phyloP scores from a whole-genome alignment of 2,888 invertebrate genomes.

The Tineola bisselliella region DNA sequence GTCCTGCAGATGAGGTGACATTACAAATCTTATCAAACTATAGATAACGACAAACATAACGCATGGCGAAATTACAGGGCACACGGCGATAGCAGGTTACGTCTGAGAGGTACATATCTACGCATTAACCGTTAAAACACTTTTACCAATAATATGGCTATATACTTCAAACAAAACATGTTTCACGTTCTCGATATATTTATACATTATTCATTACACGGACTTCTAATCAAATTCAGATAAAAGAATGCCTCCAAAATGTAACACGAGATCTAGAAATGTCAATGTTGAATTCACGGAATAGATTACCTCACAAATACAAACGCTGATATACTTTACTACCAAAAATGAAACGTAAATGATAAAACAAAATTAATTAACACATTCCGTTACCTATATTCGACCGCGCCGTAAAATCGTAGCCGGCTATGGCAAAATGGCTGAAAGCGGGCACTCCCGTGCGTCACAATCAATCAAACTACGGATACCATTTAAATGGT shows the following conservation, averaged over 20 bases:
- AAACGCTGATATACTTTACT: neutral
- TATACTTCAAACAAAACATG: neutral
- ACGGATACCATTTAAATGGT: neutral
- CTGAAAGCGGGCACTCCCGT: conserved; percentile 70
- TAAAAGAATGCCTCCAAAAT: neutral
- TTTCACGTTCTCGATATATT: neutral
- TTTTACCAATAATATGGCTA: neutral
- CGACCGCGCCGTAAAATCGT: conserved; percentile 62
- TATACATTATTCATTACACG: neutral
- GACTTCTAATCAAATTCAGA: neutral
- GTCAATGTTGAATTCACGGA: neutral
- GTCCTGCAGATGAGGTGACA: conserved; percentile 1
- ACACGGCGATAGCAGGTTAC: conserved; percentile 35
- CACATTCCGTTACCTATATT: conserved; percentile 19
- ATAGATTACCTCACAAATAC: neutral
- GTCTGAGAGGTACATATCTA: conserved; percentile 19
- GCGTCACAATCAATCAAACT: conserved; percentile 54
- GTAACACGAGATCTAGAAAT: neutral
- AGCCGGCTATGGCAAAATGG: conserved; percentile 68
- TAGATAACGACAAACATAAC: conserved; percentile 53
- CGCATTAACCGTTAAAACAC: neutral
- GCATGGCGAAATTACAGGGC: conserved; percentile 59
- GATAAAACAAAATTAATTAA: neutral
- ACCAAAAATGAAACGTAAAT: neutral
- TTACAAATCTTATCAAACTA: conserved; percentile 14